Conservation (phyloP, 1,140 invertebrate species). For the Pogonomyrmex barbatus region DNA sequence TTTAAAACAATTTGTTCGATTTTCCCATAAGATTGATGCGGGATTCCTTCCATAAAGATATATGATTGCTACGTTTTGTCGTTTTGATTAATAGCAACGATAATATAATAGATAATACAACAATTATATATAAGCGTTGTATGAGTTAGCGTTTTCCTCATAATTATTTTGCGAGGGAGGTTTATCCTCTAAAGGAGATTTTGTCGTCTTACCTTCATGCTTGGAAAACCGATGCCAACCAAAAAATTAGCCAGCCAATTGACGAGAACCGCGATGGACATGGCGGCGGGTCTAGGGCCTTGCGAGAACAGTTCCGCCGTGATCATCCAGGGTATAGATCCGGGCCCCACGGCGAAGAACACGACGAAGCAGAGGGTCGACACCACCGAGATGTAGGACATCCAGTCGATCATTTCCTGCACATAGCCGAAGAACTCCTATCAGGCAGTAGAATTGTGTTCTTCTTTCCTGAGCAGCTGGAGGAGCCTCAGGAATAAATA, state of each 20-base stretch:
- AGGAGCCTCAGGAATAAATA: conserved; percentile 83
- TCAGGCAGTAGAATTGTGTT: conserved; percentile 87
- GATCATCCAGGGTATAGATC: conserved; percentile 99
- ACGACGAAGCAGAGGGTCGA: conserved; percentile 97
- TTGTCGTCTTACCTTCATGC: conserved; percentile 91
- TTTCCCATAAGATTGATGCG: too few relatives aligned
- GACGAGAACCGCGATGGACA: conserved; percentile 98
- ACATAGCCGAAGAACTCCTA: conserved; percentile 98
- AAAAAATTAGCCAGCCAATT: conserved; percentile 99
- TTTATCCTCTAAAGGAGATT: background rate
- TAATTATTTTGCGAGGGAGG: background rate
- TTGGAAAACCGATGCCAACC: conserved; percentile 97
- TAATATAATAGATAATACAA: background rate
- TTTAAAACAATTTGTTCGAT: too few relatives aligned
- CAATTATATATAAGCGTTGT: background rate
- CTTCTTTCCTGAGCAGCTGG: conserved; percentile 85
- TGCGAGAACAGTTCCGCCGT: conserved; percentile 99
- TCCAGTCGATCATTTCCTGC: conserved; percentile 99
- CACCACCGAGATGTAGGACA: conserved; percentile 97
- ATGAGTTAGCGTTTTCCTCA: background rate
- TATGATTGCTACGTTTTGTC: background rate
- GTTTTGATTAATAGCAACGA: background rate
- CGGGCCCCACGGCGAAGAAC: conserved; percentile 98
- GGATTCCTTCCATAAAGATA: too few relatives aligned
- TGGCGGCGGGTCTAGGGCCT: conserved; percentile 97